These are phyloP conservation scores for Mobula hypostoma DNA, from an alignment of 2,113 vertebrate genomes.

Conservation along the genomic window DNA sequence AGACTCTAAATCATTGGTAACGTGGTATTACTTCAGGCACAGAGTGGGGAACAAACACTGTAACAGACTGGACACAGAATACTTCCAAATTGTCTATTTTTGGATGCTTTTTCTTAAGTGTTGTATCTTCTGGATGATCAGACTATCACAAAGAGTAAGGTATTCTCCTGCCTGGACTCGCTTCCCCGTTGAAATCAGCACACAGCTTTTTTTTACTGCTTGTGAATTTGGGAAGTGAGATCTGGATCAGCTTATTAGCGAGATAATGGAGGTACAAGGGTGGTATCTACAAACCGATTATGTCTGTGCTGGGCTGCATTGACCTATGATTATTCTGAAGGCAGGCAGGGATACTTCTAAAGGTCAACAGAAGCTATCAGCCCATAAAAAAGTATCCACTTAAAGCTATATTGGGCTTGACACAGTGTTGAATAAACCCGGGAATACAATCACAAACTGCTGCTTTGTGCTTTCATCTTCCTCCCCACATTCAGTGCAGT, in stretches of 20 bases:
- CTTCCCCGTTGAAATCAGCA: conserved; percentile 27
- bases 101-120: not conserved
- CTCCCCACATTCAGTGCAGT: not conserved
- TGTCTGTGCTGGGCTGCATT: not conserved
- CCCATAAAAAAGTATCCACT: not conserved
- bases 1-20: not conserved
- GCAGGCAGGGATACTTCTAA: conserved; percentile 25
- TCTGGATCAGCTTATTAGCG: conserved; percentile 36
- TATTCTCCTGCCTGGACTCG: conserved; percentile 15
- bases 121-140: not conserved
- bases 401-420: not conserved
- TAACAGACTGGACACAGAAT: not conserved
- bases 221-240: conserved; percentile 13
- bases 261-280: conserved; percentile 35
- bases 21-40: not conserved
- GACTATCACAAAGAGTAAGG: conserved; percentile 4
- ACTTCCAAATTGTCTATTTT: conserved; percentile 5
- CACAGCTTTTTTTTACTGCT: conserved; percentile 6
- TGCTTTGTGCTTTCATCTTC: not conserved
- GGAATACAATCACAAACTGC: conserved; percentile 16
- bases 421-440: not conserved
- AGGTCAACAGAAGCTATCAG: conserved; percentile 25
- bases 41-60: not conserved
- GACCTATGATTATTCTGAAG: conserved; percentile 12
- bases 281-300: conserved; percentile 32